Conservation (phyloP, 2,113 vertebrate genomes). For the Piaya cayana region DNA sequence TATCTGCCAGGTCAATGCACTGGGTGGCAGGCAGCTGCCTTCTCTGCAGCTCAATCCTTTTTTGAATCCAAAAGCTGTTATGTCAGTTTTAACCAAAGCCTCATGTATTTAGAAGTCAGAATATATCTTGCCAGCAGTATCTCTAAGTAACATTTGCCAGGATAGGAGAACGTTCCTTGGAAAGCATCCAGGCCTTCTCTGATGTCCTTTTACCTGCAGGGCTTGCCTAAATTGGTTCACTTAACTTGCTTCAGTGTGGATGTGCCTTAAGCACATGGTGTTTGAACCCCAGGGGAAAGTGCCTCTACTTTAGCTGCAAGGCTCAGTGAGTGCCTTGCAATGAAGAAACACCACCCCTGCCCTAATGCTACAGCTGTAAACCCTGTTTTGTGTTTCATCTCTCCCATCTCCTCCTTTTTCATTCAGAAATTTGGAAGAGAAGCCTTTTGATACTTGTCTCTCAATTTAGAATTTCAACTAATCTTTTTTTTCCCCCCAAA, state of each 20-base stretch:
- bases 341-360: conserved; percentile 62
- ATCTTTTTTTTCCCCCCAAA: neutral
- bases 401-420: conserved; percentile 44
- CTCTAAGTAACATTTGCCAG: neutral
- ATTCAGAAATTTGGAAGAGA: conserved; percentile 41
- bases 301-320: conserved; percentile 57
- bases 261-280: neutral
- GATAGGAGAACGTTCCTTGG: neutral
- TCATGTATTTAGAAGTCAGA: neutral
- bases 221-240: conserved; percentile 55
- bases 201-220: neutral
- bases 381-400: conserved; percentile 49
- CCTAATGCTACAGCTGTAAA: conserved; percentile 30
- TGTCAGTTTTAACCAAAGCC: neutral
- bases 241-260: conserved; percentile 56
- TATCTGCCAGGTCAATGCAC: neutral
- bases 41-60: neutral
- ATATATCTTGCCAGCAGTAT: rapidly evolving
- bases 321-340: conserved; percentile 3
- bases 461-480: conserved; percentile 38
- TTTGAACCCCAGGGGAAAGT: conserved; percentile 49
- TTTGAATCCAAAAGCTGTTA: neutral
- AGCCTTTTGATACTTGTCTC: conserved; percentile 12
- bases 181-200: neutral
- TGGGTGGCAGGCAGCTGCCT: neutral